Evolutionary conservation across 2,888 invertebrate genomes (phyloP).

Genomic region (Carterocephalus palaemon): DNA sequence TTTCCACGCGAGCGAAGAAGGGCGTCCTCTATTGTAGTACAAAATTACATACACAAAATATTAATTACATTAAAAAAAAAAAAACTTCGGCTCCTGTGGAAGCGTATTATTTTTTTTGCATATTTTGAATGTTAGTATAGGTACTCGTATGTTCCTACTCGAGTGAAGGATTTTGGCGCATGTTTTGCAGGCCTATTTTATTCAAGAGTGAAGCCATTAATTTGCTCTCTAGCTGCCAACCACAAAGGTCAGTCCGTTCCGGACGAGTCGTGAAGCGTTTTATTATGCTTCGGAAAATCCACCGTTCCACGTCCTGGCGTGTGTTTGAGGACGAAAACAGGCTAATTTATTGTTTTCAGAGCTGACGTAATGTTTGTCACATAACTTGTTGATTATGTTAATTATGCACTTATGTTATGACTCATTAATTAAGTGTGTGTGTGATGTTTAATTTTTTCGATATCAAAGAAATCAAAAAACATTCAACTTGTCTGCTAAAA

Average conservation of each 20-base stretch:
- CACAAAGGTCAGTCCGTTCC: conserved; percentile 59
- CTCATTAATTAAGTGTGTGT: not conserved
- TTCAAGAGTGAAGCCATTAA: conserved; percentile 71
- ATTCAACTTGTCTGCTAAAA: too few species aligned
- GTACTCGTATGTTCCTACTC: too few species aligned
- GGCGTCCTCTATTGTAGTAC: too few species aligned
- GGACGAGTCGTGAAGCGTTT: conserved; percentile 68
- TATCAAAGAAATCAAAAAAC: too few species aligned
- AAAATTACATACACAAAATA: too few species aligned
- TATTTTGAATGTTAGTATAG: too few species aligned
- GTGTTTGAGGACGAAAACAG: not conserved
- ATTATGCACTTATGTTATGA: not conserved
- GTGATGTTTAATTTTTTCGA: too few species aligned
- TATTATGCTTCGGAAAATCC: conserved; percentile 58
- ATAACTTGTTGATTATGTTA: not conserved
- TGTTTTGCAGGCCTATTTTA: conserved; percentile 73
- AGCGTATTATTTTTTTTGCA: too few species aligned
- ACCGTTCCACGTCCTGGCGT: conserved; percentile 1
- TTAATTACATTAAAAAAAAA: too few species aligned
- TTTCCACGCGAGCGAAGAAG: too few species aligned
- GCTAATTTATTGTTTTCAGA: not conserved
- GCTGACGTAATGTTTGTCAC: not conserved
- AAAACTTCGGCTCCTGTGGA: too few species aligned
- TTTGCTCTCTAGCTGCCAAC: conserved; percentile 69
- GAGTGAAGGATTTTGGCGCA: too few species aligned